These are phyloP conservation scores for Microchirus variegatus DNA, from an alignment of 2,797 vertebrate species.

Conservation along the genomic window DNA sequence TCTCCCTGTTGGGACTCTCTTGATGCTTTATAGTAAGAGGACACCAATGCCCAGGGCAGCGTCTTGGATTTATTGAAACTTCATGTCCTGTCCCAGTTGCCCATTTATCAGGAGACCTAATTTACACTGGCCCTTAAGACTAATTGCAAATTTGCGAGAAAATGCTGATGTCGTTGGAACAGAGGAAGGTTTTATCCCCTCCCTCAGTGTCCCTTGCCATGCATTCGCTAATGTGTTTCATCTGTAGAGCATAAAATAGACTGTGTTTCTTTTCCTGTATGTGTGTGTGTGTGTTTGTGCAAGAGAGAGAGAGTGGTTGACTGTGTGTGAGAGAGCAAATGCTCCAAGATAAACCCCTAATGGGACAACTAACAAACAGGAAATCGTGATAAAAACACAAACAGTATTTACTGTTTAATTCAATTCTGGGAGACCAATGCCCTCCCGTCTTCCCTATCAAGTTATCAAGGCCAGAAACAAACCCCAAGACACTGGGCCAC, in stretches of 20 bases:
- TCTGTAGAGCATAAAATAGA: slow-evolving; percentile 95
- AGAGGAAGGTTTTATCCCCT: slow-evolving; percentile 72
- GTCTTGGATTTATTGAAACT: slow-evolving; percentile 86
- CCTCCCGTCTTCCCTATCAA: slow-evolving; percentile 54
- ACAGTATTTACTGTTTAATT: slow-evolving; percentile 73
- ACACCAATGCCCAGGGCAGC: slow-evolving; percentile 71
- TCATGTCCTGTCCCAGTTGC: slow-evolving; percentile 91
- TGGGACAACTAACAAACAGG: slow-evolving; percentile 71
- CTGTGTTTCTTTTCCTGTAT: slow-evolving; percentile 81
- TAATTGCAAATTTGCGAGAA: slow-evolving; percentile 99
- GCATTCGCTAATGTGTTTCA: slow-evolving; percentile 97
- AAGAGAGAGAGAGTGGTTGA: slow-evolving; percentile 83
- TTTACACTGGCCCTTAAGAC: slow-evolving; percentile 99
- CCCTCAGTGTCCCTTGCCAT: slow-evolving; percentile 93
- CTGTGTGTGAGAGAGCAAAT: slow-evolving; percentile 63
- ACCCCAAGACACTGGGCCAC: slow-evolving; percentile 67
- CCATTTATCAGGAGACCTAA: slow-evolving; percentile 99
- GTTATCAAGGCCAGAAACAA: slow-evolving; percentile 67
- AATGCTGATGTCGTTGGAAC: slow-evolving; percentile 99
- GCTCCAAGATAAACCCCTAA: slow-evolving; percentile 58
- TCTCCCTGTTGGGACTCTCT: slow-evolving; percentile 60
- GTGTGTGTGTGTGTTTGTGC: slow-evolving; percentile 70
- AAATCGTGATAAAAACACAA: slow-evolving; percentile 74
- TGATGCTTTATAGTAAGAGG: slow-evolving; percentile 69
- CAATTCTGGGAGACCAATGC: slow-evolving; percentile 55